These are phyloP conservation scores for Drosophila auraria DNA, from an alignment of 1,140 invertebrate genomes.

Conservation along the genomic window DNA sequence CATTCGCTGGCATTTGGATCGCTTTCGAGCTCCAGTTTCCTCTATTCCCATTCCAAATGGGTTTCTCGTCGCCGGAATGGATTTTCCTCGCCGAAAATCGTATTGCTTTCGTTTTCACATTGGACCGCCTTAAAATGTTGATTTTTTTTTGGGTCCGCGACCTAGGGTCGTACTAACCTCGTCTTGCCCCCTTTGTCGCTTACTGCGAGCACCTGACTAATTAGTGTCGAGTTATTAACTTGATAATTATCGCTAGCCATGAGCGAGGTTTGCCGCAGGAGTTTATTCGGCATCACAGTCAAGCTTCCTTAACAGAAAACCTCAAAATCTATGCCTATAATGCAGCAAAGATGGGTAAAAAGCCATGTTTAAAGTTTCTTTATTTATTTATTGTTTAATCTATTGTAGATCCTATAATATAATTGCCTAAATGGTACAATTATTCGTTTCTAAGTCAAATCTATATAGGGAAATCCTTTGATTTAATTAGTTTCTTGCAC, in stretches of 20 bases:
- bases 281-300: slow-evolving; percentile 8
- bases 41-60: slow-evolving; percentile 32
- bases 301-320: background rate
- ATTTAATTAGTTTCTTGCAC: too few species aligned
- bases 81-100: slow-evolving; percentile 42
- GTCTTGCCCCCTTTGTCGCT: background rate
- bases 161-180: slow-evolving; percentile 35
- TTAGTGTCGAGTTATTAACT: slow-evolving; percentile 59
- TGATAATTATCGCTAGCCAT: slow-evolving; percentile 54
- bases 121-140: slow-evolving; percentile 7
- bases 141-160: slow-evolving; percentile 22
- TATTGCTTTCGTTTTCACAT: slow-evolving; percentile 58
- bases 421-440: too few species aligned
- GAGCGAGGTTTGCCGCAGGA: slow-evolving; percentile 37
- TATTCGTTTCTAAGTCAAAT: too few species aligned
- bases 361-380: too few species aligned
- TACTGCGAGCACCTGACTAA: slow-evolving; percentile 49
- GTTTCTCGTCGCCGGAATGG: slow-evolving; percentile 33
- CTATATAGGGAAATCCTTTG: too few species aligned
- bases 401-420: too few species aligned
- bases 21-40: slow-evolving; percentile 67
- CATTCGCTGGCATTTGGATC: slow-evolving; percentile 41
- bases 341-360: background rate
- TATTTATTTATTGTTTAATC: too few species aligned
- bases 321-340: background rate